Conservation (phyloP, 2,113 vertebrate species). For the Crotalus viridis region DNA sequence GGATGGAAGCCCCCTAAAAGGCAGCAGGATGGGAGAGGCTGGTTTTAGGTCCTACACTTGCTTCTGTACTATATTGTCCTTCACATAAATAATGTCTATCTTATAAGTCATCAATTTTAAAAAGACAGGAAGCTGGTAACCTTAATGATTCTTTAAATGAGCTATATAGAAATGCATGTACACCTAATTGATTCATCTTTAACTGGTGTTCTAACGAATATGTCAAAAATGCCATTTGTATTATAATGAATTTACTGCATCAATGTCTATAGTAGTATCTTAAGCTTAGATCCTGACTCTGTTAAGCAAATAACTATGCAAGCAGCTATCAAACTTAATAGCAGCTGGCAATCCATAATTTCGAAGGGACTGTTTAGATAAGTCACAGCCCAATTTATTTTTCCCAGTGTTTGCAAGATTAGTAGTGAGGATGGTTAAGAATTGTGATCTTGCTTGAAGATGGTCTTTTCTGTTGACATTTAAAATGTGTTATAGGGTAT, state of each 20-base stretch:
- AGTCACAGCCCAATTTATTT: background rate
- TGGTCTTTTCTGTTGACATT: background rate
- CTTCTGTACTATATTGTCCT: background rate
- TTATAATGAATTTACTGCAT: background rate
- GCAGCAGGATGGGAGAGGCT: background rate
- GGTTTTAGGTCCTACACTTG: background rate
- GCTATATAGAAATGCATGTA: background rate
- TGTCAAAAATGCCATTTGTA: background rate
- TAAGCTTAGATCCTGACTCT: background rate
- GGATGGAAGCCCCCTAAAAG: background rate
- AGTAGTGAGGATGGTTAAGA: background rate
- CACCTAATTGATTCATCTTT: background rate
- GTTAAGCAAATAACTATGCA: background rate
- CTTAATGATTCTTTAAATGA: background rate
- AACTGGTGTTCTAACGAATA: background rate
- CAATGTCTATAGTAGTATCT: background rate
- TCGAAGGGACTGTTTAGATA: background rate
- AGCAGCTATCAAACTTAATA: background rate
- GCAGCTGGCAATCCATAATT: background rate
- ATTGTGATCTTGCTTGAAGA: background rate
- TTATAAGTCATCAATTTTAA: background rate
- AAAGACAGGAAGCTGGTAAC: background rate
- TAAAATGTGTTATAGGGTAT: background rate
- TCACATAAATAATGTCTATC: background rate
- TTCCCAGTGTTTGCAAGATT: background rate